Base-by-base conservation (phyloP, 2,888 invertebrate genomes). In the Aricia artaxerxes region DNA sequence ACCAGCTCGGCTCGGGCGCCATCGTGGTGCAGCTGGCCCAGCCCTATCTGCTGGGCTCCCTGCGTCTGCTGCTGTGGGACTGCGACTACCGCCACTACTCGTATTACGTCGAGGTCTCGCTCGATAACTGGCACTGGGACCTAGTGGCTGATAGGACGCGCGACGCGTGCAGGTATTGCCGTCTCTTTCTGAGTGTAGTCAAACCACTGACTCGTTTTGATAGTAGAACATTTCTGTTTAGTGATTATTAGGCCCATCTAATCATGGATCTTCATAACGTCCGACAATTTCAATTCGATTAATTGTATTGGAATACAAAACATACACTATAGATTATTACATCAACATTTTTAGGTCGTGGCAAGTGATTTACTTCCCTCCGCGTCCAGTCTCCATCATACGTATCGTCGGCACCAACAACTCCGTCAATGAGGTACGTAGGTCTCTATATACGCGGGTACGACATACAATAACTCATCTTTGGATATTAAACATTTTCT, bases 351-450 rank as follows among this genome's bases (percentile, higher is more conserved):
- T 82, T 81, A 95, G 97, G 85, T 99, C 99, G 0, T 99, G 99
- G 99, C 99, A 99, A 91, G 97, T 97, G 80, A 96, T 99, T 75
- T 95, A 95, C 79, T 99, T 99, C 93, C 94, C 96, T 0, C 96
- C 97, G 24, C 95, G 97, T 76, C 97, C 99, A 0, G 97, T 99
- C 61, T 98, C 98, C 78, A 99, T 98, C 88, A 97, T 99, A 82
- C 96, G 97, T 81, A 99, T 99, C 84, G 97, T 99, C 78, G 99
- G 99, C 81, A 99, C 99, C 0, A 97, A 97, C 86, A 99, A 99
- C 91, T 98, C 99, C 16, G 99, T 98, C 0, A 99, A 99, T 91
- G 99, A 99, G 96, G 99, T 97, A 89, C 83, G 73, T 80, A 60
- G 53, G 57, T 53, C 7, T 49, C 9, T 57, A 4, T 16, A 57